A percentile compares a stretch with the other conserved stretches of the same genome.
Conservation (phyloP, 2,113 vertebrate genomes). For the Onychostruthus taczanowskii region DNA sequence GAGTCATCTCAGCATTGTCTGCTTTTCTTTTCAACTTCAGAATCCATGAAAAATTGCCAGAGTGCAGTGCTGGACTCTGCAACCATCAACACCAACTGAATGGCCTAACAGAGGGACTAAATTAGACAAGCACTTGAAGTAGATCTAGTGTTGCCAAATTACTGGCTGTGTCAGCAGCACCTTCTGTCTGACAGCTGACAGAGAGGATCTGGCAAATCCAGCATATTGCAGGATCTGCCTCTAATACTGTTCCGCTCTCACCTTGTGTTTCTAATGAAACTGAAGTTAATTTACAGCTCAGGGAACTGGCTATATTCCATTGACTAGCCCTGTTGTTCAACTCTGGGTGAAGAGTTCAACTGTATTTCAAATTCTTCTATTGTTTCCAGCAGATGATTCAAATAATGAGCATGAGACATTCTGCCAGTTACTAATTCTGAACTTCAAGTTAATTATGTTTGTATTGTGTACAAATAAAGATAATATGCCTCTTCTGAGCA, state of each 20-base stretch:
- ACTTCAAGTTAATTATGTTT: background rate
- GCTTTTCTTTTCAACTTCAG: background rate
- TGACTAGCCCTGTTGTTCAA: background rate
- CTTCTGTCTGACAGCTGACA: background rate
- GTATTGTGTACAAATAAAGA: background rate
- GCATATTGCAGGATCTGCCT: background rate
- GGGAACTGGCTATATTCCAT: background rate
- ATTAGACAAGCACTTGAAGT: background rate
- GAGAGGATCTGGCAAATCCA: background rate
- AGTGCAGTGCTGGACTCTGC: background rate
- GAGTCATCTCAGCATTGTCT: background rate
- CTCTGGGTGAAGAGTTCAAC: conserved; percentile 34
- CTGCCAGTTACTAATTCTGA: conserved; percentile 1
- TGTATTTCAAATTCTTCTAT: conserved; percentile 21
- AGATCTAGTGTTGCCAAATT: background rate
- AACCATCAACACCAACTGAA: background rate
- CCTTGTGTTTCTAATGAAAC: background rate
- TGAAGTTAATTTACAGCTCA: background rate
- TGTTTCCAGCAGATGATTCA: conserved; percentile 52
- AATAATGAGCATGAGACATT: conserved; percentile 3
- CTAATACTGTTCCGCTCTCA: background rate
- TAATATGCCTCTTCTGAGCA: background rate
- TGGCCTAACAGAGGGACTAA: background rate
- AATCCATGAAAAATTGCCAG: background rate
- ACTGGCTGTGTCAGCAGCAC: background rate